phyloP scores from a whole-genome alignment of 2,888 invertebrate genomes.

The Drosophila niveifrons region DNA sequence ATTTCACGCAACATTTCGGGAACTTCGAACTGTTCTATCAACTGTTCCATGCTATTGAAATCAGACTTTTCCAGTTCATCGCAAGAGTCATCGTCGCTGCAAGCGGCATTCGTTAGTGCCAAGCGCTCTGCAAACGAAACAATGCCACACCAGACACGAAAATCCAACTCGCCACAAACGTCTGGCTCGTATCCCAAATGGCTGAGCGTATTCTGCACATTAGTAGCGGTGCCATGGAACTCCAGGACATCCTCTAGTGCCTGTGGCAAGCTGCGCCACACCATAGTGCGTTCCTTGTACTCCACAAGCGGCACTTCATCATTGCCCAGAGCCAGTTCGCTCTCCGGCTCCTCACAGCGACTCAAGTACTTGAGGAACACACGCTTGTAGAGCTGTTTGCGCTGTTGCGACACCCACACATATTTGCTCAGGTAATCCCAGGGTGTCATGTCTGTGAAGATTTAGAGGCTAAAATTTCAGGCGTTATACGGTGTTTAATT shows the following conservation, averaged over 20 bases:
- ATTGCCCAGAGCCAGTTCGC: conserved; percentile 44
- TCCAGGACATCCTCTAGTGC: conserved; percentile 85
- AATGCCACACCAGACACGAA: conserved; percentile 92
- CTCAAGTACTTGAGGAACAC: conserved; percentile 86
- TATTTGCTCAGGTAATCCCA: conserved; percentile 90
- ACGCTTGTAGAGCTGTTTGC: conserved; percentile 87
- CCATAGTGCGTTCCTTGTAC: conserved; percentile 80
- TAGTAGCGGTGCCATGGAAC: conserved; percentile 83
- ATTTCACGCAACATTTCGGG: conserved; percentile 70
- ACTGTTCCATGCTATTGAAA: conserved; percentile 88
- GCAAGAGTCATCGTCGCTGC: conserved; percentile 88
- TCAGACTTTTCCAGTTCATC: conserved; percentile 91
- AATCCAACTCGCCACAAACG: conserved; percentile 87
- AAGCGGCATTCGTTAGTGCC: conserved; percentile 81
- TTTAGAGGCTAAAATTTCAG: neutral
- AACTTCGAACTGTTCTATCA: conserved; percentile 86
- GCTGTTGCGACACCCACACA: conserved; percentile 87
- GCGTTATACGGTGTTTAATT: too few relatives aligned
- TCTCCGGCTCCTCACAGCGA: conserved; percentile 75
- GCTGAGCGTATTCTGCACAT: conserved; percentile 76
- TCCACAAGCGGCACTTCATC: conserved; percentile 67
- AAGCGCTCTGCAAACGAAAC: conserved; percentile 91
- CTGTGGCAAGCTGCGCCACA: conserved; percentile 75
- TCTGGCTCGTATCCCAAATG: conserved; percentile 69
- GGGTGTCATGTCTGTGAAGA: conserved; percentile 88